Percentiles rank a stretch among this genome's conserved stretches.
Conservation (phyloP, 2,888 invertebrate genomes). For the Isotomurus palustris region DNA sequence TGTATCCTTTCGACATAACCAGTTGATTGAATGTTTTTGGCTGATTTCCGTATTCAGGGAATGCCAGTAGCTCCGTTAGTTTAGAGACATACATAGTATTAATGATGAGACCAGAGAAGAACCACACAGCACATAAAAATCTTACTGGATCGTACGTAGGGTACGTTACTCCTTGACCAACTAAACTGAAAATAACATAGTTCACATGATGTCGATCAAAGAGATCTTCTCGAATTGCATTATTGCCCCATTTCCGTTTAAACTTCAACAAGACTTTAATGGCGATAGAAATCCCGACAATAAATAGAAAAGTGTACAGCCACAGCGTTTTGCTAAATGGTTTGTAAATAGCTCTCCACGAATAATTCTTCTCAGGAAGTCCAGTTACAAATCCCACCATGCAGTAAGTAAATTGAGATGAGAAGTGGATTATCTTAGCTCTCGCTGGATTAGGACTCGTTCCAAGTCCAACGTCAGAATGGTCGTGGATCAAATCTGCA, state of each 20-base stretch:
- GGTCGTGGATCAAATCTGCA: no score
- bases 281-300: no score
- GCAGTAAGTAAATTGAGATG: no score
- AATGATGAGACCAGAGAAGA: neutral
- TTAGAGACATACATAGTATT: neutral
- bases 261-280: no score
- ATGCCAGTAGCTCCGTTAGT: neutral
- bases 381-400: no score
- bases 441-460: no score
- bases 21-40: neutral
- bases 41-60: neutral
- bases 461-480: no score
- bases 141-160: neutral
- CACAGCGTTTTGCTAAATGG: conserved; percentile 21
- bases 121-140: neutral
- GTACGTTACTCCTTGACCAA: neutral
- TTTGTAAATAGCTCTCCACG: neutral
- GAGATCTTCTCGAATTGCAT: no score
- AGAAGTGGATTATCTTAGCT: no score
- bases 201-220: neutral
- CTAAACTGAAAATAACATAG: neutral
- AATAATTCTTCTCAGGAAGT: neutral
- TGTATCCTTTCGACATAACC: neutral
- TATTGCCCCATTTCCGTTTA: no score
- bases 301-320: no score